phyloP scores from a whole-genome alignment of 2,113 vertebrate species.

The Petrocephalus microphthalmus region DNA sequence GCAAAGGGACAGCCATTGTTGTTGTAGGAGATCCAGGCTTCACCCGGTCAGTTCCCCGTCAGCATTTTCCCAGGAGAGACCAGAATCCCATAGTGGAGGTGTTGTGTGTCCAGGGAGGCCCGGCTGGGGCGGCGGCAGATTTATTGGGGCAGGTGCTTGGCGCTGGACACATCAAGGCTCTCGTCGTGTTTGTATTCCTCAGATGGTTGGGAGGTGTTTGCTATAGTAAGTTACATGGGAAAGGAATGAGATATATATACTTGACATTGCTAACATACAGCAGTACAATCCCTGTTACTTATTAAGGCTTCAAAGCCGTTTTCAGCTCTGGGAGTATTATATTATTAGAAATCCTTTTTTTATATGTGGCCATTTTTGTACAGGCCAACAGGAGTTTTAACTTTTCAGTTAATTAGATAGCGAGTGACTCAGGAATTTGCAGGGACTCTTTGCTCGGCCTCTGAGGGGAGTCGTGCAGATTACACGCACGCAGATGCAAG shows the following conservation, averaged over 20 bases:
- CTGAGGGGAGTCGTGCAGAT: background rate
- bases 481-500: background rate
- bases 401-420: background rate
- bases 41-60: background rate
- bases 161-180: constrained; percentile 35
- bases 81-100: background rate
- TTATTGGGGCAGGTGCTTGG: constrained; percentile 36
- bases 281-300: background rate
- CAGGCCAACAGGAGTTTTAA: background rate
- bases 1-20: background rate
- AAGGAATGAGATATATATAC: background rate
- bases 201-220: constrained; percentile 31
- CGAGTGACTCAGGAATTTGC: background rate
- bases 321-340: background rate
- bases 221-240: background rate
- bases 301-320: background rate
- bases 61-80: background rate
- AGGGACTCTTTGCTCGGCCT: background rate
- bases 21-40: background rate
- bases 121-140: constrained; percentile 28
- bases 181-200: constrained; percentile 27
- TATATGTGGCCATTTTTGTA: background rate
- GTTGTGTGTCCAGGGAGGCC: background rate
- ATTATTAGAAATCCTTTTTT: background rate
- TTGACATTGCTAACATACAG: background rate